Percentiles rank a stretch among this genome's conserved stretches.
These are phyloP conservation scores for Ochlodes sylvanus DNA, from an alignment of 2,888 invertebrate species.

Conservation along the genomic window DNA sequence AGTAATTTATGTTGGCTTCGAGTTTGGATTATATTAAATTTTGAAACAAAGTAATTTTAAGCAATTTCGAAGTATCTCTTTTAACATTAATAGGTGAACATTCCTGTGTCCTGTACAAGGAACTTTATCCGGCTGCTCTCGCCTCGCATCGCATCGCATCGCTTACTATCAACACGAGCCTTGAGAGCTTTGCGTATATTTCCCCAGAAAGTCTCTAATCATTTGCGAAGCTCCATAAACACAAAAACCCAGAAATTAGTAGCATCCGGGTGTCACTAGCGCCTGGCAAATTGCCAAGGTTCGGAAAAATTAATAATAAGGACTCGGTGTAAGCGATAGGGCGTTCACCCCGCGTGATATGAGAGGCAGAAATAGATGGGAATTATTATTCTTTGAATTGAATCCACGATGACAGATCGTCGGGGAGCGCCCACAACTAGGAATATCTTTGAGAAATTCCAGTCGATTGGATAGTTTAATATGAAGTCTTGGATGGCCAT, in stretches of 20 bases:
- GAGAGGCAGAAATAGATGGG: constrained; percentile 23
- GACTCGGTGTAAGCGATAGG: constrained; percentile 37
- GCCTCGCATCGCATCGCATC: too few species aligned
- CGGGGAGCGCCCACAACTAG: background rate
- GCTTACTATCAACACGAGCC: too few species aligned
- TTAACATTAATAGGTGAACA: too few species aligned
- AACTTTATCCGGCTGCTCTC: too few species aligned
- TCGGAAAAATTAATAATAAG: constrained; percentile 45
- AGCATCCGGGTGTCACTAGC: constrained; percentile 41
- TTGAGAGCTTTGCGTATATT: too few species aligned
- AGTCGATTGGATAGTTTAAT: too few species aligned
- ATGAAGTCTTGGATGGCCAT: too few species aligned
- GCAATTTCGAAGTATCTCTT: too few species aligned
- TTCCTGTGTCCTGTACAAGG: too few species aligned
- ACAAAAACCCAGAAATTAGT: constrained; percentile 40
- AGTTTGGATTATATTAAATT: too few species aligned
- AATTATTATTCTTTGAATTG: constrained; percentile 30
- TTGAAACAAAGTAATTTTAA: too few species aligned
- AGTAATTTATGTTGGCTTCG: too few species aligned
- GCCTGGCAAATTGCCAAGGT: constrained; percentile 44
- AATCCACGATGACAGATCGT: constrained; percentile 1
- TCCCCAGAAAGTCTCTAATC: constrained; percentile 11
- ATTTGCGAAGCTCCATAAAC: constrained; percentile 32
- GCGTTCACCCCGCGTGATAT: constrained; percentile 43
- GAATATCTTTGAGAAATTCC: background rate